Percentiles rank a stretch among this genome's conserved stretches.
Evolutionary conservation across 2,113 vertebrate species (phyloP).

Genomic region (Bujurquina vittata): DNA sequence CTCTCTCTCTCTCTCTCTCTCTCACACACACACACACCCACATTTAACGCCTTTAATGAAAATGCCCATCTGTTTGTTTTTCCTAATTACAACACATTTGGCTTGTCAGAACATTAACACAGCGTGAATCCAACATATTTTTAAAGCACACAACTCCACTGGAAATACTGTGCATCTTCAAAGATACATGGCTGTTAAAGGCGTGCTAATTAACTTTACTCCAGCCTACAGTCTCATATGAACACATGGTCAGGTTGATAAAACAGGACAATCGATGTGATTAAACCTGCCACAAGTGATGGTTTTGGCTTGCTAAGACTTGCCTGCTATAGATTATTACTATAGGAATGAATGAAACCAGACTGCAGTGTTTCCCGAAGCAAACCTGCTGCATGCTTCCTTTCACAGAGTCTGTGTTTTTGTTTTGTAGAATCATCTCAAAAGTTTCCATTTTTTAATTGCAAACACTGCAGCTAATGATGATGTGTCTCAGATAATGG

Average conservation of each 20-base stretch:
- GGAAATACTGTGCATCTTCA: constrained; percentile 26
- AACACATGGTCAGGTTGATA: background rate
- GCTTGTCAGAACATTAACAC: constrained; percentile 60
- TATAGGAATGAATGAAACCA: background rate
- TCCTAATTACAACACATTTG: constrained; percentile 64
- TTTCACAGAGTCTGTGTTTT: background rate
- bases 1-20: background rate
- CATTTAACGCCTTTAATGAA: constrained; percentile 46
- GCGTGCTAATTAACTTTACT: background rate
- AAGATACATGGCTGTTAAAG: constrained; percentile 2
- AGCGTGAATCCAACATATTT: constrained; percentile 54
- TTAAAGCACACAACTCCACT: constrained; percentile 20
- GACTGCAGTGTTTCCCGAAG: background rate
- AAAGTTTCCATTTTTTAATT: background rate
- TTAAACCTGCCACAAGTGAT: background rate
- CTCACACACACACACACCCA: constrained; percentile 6
- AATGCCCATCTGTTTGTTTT: constrained; percentile 66
- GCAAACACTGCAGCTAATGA: background rate
- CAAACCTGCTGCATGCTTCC: background rate
- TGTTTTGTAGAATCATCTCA: background rate
- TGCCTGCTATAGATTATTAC: background rate
- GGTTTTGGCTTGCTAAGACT: background rate
- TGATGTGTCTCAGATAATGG: background rate
- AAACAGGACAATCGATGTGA: background rate
- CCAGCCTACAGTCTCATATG: background rate